Evolutionary conservation across 2,797 vertebrate genomes (phyloP), one percentile per base, ranked within the genome.

Genomic region (Lateolabrax maculatus): DNA sequence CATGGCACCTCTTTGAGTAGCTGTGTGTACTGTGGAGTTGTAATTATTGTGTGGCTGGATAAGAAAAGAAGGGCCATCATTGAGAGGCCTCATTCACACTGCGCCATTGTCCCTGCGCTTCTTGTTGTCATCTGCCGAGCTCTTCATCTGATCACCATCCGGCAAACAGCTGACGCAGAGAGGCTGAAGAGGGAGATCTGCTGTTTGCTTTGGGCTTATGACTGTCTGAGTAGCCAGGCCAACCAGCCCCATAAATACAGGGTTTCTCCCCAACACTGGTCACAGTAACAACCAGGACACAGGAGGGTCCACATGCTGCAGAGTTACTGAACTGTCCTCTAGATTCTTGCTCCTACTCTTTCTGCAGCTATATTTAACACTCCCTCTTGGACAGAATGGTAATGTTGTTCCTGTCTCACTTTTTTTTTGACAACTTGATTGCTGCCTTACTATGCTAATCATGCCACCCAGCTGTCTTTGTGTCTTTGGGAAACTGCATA

Each of bases 111-210:
- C 84, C 81, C 53, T 0, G 5, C 9, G 84, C 88, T 87, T 89
- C 88, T 93, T 92, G 77, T 88, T 89, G 90, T 93, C 91, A 89
- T 93, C 89, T 89, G 89, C 84, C 11, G 58, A 89, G 90, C 93
- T 91, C 94, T 91, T 94, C 92, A 93, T 90, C 85, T 84, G 91
- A 93, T 88, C 86, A 67, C 94, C 94, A 95, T 95, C 93, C 90
- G 94, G 94, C 90, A 83, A 94, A 94, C 95, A 95, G 94, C 95
- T 95, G 94, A 95, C 95, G 84, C 91, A 68, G 71, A 91, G 84
- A 83, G 77, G 67, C 81, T 93, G 88, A 93, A 94, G 93, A 89
- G 93, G 89, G 67, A 79, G 77, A 46, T 75, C 71, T 89, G 84
- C 85, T 92, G 90, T 92, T 90, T 89, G 83, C 74, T 83, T 80